Conservation (phyloP, 2,888 invertebrate species). For the Tribolium freemani region DNA sequence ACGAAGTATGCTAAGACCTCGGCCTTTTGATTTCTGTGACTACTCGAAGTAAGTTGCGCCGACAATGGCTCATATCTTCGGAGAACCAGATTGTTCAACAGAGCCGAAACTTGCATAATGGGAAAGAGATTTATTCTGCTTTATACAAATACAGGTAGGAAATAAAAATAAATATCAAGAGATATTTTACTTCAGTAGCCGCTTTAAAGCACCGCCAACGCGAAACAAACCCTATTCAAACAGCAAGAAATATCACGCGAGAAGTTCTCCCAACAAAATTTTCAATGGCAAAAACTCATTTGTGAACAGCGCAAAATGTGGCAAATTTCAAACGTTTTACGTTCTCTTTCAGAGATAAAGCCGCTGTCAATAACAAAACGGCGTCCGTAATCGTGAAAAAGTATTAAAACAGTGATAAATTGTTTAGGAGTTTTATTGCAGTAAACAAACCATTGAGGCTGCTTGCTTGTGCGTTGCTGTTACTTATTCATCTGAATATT, state of each 20-base stretch:
- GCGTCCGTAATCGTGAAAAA: slow-evolving; percentile 2
- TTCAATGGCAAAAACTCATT: neutral
- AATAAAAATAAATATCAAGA: slow-evolving; percentile 26
- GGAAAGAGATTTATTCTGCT: slow-evolving; percentile 47
- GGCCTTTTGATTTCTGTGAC: slow-evolving; percentile 50
- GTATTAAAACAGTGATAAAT: slow-evolving; percentile 26
- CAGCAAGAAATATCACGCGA: too few relatives aligned
- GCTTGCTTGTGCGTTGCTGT: slow-evolving; percentile 4
- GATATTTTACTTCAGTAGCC: neutral
- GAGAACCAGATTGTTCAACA: slow-evolving; percentile 47
- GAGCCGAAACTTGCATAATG: slow-evolving; percentile 50
- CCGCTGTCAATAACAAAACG: neutral
- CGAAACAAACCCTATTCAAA: neutral
- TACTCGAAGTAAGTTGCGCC: slow-evolving; percentile 37
- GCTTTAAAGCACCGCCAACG: neutral
- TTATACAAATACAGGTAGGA: slow-evolving; percentile 50
- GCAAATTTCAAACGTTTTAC: too few relatives aligned
- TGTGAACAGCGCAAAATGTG: neutral
- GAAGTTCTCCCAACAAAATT: too few relatives aligned
- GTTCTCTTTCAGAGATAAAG: neutral
- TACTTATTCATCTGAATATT: slow-evolving; percentile 27
- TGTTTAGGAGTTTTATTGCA: slow-evolving; percentile 17
- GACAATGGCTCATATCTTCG: slow-evolving; percentile 51
- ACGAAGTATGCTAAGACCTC: slow-evolving; percentile 51
- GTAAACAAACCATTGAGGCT: slow-evolving; percentile 7